Evolutionary conservation across 2,797 vertebrate genomes (phyloP).

Genomic region (Xenopus petersii): DNA sequence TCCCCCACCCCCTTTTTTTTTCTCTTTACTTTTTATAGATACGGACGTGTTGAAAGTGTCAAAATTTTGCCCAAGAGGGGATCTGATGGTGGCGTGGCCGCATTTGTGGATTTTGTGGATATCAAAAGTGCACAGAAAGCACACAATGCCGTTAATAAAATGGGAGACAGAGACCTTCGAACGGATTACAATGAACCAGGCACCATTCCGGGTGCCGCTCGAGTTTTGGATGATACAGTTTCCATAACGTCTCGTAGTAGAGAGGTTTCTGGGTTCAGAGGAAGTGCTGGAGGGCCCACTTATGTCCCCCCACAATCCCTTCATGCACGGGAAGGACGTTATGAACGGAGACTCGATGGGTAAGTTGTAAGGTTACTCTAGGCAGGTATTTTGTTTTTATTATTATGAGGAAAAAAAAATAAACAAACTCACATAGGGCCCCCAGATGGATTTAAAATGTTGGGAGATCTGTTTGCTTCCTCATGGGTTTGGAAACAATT

Average conservation of each 20-base stretch:
- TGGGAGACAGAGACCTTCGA: constrained; percentile 98
- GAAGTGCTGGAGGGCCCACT: constrained; percentile 92
- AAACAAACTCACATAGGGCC: constrained; percentile 72
- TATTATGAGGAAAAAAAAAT: constrained; percentile 80
- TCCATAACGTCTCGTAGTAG: constrained; percentile 95
- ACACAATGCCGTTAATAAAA: constrained; percentile 99
- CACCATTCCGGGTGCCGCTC: constrained; percentile 95
- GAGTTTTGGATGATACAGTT: constrained; percentile 96
- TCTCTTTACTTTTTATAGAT: constrained; percentile 66
- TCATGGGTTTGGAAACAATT: constrained; percentile 79
- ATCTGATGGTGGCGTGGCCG: constrained; percentile 96
- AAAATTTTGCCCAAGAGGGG: constrained; percentile 98
- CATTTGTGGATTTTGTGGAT: constrained; percentile 99
- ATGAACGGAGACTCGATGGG: constrained; percentile 99
- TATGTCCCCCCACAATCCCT: constrained; percentile 94
- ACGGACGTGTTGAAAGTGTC: constrained; percentile 98
- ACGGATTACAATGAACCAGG: constrained; percentile 99
- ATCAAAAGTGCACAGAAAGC: constrained; percentile 99
- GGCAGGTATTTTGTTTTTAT: constrained; percentile 89
- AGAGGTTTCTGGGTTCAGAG: constrained; percentile 98
- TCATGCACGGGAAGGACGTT: constrained; percentile 99
- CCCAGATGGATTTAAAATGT: constrained; percentile 78
- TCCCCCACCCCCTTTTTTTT: background rate
- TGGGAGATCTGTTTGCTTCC: constrained; percentile 78
- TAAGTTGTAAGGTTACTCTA: constrained; percentile 98